Conservation (phyloP, 2,797 vertebrate species). For the Ciconia nigra region DNA sequence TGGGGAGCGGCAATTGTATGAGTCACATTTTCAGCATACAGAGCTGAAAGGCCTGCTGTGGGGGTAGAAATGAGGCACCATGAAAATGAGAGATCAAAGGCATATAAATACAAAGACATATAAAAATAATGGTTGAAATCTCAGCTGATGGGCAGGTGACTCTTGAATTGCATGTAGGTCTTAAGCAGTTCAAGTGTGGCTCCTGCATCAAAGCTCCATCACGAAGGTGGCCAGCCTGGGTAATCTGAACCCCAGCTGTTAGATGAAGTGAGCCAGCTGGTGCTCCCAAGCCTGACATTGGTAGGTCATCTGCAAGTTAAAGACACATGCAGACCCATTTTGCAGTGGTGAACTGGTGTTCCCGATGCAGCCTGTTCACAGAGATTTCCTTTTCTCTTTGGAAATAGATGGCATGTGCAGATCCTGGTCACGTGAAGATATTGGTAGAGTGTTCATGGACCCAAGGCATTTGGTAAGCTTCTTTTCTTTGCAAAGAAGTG, state of each 20-base stretch:
- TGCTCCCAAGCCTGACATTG: not conserved
- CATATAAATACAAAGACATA: not conserved
- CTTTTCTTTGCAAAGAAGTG: not conserved
- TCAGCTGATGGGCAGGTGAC: not conserved
- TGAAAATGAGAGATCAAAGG: conserved; percentile 39
- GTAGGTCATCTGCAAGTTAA: not conserved
- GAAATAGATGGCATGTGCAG: not conserved
- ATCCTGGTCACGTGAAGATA: not conserved
- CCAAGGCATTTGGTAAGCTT: not conserved
- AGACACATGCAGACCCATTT: not conserved
- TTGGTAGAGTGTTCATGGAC: not conserved
- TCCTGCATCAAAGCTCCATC: not conserved
- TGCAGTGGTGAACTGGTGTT: not conserved
- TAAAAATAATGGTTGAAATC: not conserved
- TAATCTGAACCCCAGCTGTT: not conserved
- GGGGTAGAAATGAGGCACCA: not conserved
- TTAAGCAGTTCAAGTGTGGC: not conserved
- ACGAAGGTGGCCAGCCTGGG: not conserved
- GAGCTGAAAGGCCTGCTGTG: not conserved
- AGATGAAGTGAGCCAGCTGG: not conserved
- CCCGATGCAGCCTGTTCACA: not conserved
- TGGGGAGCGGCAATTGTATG: not conserved
- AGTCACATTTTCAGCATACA: not conserved
- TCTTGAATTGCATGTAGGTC: not conserved
- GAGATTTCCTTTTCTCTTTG: not conserved